Evolutionary conservation across 2,113 vertebrate species (phyloP), one percentile per base, ranked within the genome.

Genomic region (Bufo gargarizans): DNA sequence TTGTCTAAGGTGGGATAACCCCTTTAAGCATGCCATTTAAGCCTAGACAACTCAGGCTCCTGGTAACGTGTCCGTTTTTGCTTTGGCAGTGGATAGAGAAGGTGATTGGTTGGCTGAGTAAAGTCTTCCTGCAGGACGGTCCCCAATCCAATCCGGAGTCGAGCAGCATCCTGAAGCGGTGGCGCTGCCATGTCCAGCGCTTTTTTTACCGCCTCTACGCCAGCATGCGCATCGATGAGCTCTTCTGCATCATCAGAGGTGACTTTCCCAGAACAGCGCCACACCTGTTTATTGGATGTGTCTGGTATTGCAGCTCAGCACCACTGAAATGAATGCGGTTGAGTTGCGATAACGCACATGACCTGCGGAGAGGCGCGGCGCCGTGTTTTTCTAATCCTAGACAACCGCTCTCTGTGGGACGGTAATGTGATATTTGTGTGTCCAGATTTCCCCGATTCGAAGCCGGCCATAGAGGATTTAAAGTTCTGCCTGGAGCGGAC

Each of bases 241-340:
- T 99, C 55, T 99, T 99, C 95, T 97, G 97, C 91, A 98, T 99
- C 87, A 98, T 99, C 91, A 95, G 98, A 93, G 98, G 98, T 98
- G 49, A 5, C 9, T 13, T 59, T 63, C 61, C 61, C 19, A 19
- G 8, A 63, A 6, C 19, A 6, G 19, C 17, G 5, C 61, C 61
- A 63, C 61, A 1, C 17, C 19, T 20, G 19, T 63, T 5, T 6
- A 5, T 63, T 5, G 49, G 47, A 12, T 76, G 14, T 50, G 19
- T 16, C 74, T 19, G 53, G 53, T 53, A 53, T 53, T 53, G 33
- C 33, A 33, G 33, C 33, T 33, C 33, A 33, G 33, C 33, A 53
- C 5, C 53, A 2, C 9, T 53, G 53, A 53, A 5, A 6, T 53
- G 1, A 53, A 53, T 53, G 53, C 5, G 53, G 9, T 9, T 53